Base-by-base conservation (phyloP, 1,140 invertebrate genomes). In the Uloborus diversus region DNA sequence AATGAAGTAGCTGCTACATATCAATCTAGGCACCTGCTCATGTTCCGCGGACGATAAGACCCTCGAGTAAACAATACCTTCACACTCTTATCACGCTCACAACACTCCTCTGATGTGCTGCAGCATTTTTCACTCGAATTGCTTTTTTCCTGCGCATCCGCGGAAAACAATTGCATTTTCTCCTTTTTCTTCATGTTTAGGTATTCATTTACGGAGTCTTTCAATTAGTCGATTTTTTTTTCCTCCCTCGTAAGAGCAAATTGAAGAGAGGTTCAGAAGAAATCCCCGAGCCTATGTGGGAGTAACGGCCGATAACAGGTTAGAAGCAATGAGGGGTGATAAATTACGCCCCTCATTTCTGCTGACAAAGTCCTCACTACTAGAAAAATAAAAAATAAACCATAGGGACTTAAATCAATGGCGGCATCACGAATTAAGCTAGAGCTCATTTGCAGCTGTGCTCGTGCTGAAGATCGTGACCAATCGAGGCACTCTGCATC, bases 241-340 rank as follows among this genome's bases (percentile, higher is more conserved):
- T 33, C 14, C 23, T 61, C 9, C 7, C 14, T 14, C 59, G 20
- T 9, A 20, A 20, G n/a, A 53, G n/a, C 49, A 20, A 53, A n/a
- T 14, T 20, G 23, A 53, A 9, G 20, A 5, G 30, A 49, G n/a
- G n/a, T n/a, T n/a, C n/a, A n/a, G 35, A 70, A 33, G 57, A 33
- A 37, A 51, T 27, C 30, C 28, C 66, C 23, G 23, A 53, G 23
- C 49, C n/a, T 53, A 35, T 70, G 51, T 56, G 51, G 66, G 66
- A 70, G 66, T 70, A 70, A 70, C 57, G 66, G 66, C 66, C 37
- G 66, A 70, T 70, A 70, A 70, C 66, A 70, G 66, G 66, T 70
- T 70, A 57, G 66, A 20, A n/a, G n/a, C n/a, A n/a, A 33, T 2
- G 3, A 32, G 5, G 47, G 49, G 66, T 70, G 66, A 70, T 70